These are phyloP conservation scores for Chromobotia macracanthus DNA, from an alignment of 2,797 vertebrate genomes.

Conservation along the genomic window DNA sequence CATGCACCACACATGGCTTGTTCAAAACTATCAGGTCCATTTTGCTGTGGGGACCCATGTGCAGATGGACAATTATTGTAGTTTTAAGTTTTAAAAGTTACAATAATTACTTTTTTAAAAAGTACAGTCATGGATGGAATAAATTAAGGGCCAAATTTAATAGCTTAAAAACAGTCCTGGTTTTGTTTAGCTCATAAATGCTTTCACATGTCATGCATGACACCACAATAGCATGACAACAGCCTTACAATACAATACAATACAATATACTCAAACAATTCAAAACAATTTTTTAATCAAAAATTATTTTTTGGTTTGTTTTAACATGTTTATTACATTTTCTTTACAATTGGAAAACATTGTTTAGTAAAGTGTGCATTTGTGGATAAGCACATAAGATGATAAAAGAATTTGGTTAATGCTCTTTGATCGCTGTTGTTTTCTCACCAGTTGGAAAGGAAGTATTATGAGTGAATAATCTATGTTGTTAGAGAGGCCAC, in stretches of 20 bases:
- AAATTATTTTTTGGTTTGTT: not conserved
- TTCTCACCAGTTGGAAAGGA: not conserved
- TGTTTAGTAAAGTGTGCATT: not conserved
- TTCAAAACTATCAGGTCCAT: not conserved
- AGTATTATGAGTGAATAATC: slow-evolving; percentile 26
- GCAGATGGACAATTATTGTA: not conserved
- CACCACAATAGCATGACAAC: no score
- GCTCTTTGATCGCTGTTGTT: slow-evolving; percentile 21
- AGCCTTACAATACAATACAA: not conserved
- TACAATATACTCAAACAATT: not conserved
- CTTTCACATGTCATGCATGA: no score
- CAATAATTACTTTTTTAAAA: slow-evolving; percentile 3
- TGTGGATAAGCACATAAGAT: slow-evolving; percentile 31
- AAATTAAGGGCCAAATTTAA: slow-evolving; percentile 1
- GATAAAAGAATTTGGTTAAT: slow-evolving; percentile 22
- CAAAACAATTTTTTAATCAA: not conserved
- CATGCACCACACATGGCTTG: no score
- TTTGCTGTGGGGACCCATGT: not conserved
- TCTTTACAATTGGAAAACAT: slow-evolving; percentile 8
- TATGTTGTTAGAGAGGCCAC: not conserved
- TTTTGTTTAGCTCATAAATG: not conserved
- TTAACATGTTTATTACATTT: not conserved
- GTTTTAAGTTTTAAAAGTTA: not conserved
- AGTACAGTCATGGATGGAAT: slow-evolving; percentile 9
- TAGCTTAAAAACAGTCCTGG: not conserved